Conservation (phyloP, 2,797 vertebrate genomes). For the Rhinogobio ventralis region DNA sequence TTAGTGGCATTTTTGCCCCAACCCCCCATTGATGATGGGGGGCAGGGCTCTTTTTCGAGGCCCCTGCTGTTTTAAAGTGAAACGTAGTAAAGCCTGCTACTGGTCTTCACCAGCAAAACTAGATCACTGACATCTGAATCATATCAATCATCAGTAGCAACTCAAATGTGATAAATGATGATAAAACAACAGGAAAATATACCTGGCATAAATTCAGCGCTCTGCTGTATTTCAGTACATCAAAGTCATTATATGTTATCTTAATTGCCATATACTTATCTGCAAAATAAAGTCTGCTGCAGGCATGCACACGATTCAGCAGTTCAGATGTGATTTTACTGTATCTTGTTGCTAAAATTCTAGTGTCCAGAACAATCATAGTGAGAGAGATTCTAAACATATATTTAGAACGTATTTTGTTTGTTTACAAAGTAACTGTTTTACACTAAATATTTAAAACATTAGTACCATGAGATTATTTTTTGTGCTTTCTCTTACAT, state of each 20-base stretch:
- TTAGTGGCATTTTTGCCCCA: not conserved
- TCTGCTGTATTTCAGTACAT: not conserved
- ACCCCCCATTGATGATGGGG: not conserved
- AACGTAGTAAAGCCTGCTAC: not conserved
- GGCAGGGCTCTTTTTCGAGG: too few relatives aligned
- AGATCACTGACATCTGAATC: too few relatives aligned
- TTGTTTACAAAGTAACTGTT: not conserved
- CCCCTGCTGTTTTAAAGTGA: too few relatives aligned
- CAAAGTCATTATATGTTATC: not conserved
- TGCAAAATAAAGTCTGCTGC: not conserved
- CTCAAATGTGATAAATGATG: not conserved
- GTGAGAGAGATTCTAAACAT: too few relatives aligned
- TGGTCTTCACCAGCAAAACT: not conserved
- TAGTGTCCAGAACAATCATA: not conserved
- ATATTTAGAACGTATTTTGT: too few relatives aligned
- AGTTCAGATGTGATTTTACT: not conserved
- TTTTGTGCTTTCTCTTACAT: not conserved
- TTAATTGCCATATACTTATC: not conserved
- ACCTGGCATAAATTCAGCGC: not conserved
- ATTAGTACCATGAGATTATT: not conserved
- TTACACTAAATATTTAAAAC: not conserved
- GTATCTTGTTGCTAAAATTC: too few relatives aligned
- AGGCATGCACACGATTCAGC: not conserved
- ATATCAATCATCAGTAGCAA: not conserved
- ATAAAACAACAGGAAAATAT: not conserved